Conservation (phyloP, 2,888 invertebrate species). For the Falcaria lacertinaria region DNA sequence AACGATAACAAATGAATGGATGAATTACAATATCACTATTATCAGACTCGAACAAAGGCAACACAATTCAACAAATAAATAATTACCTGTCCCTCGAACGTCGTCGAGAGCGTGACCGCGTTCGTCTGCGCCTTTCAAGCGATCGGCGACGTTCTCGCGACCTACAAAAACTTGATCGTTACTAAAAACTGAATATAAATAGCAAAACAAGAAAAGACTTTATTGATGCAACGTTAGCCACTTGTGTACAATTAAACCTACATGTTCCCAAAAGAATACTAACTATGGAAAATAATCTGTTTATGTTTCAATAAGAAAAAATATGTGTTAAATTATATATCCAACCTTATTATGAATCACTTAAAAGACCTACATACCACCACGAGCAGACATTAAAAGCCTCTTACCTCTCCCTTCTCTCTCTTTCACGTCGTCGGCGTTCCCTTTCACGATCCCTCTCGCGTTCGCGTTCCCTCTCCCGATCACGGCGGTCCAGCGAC, state of each 20-base stretch:
- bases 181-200: conserved; percentile 6
- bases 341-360: no score
- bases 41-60: background rate
- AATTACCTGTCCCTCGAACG: conserved; percentile 72
- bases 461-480: conserved; percentile 61
- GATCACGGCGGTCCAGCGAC: conserved; percentile 66
- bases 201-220: conserved; percentile 5
- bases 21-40: background rate
- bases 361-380: no score
- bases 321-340: no score
- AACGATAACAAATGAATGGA: no score
- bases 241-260: no score
- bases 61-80: conserved; percentile 19
- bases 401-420: conserved; percentile 58
- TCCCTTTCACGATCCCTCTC: conserved; percentile 53
- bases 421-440: conserved; percentile 55
- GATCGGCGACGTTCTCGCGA: conserved; percentile 76
- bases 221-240: no score
- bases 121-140: conserved; percentile 68
- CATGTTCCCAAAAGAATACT: no score
- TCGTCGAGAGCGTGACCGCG: conserved; percentile 70
- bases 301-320: no score
- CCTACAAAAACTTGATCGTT: conserved; percentile 31
- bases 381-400: no score
- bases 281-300: no score